These are phyloP conservation scores for Diabrotica virgifera DNA, from an alignment of 1,140 invertebrate species.

Conservation along the genomic window DNA sequence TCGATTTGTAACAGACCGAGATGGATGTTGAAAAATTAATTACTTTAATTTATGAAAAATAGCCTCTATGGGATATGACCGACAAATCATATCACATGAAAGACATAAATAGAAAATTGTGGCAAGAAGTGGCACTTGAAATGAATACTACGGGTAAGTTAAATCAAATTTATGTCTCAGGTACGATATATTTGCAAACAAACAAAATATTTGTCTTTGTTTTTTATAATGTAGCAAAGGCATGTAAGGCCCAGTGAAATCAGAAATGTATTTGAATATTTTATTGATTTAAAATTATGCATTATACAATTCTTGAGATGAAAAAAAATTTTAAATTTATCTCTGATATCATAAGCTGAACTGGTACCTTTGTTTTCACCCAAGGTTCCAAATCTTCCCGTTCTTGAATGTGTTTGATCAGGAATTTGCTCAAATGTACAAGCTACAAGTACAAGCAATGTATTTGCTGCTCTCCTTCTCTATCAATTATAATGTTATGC, in stretches of 20 bases:
- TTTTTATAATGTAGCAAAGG: conserved; percentile 6
- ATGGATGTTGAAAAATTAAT: too few relatives aligned
- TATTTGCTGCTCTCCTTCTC: conserved; percentile 17
- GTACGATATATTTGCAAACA: not conserved
- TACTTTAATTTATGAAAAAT: conserved; percentile 4
- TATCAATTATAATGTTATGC: conserved; percentile 24
- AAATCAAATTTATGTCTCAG: conserved; percentile 3
- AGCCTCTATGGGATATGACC: conserved; percentile 13
- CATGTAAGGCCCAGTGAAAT: not conserved
- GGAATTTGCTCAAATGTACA: not conserved
- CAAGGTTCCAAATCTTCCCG: conserved; percentile 8
- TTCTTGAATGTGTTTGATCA: not conserved
- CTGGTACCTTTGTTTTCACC: conserved; percentile 12
- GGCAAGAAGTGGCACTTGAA: conserved; percentile 9
- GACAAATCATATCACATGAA: conserved; percentile 10
- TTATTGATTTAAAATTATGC: not conserved
- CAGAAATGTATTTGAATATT: not conserved
- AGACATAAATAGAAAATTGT: conserved; percentile 12
- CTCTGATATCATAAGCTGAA: conserved; percentile 18
- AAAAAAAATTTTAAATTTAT: conserved; percentile 21
- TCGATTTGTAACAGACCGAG: not conserved
- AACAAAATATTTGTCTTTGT: conserved; percentile 4
- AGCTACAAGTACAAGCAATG: too few relatives aligned
- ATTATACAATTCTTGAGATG: conserved; percentile 12
- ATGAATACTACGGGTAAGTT: conserved; percentile 8